Percentiles rank a stretch among this genome's conserved stretches.
Evolutionary conservation across 1,140 invertebrate species (phyloP).

Genomic region (Drosophila kepulauana): DNA sequence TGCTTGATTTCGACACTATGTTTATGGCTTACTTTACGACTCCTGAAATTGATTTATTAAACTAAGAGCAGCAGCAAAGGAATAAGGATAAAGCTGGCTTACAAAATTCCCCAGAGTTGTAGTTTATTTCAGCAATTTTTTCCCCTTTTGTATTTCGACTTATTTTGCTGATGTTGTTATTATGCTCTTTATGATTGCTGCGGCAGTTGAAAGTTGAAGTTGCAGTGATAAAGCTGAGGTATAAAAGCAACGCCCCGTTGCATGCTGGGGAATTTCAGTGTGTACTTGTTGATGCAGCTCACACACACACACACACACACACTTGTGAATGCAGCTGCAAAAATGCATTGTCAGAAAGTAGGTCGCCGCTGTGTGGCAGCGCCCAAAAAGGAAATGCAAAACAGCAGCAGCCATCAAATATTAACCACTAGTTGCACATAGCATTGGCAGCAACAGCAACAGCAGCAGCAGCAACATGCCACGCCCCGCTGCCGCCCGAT

Average conservation of each 20-base stretch:
- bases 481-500: constrained; percentile 69
- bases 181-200: constrained; percentile 20
- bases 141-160: background rate
- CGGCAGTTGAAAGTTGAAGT: constrained; percentile 25
- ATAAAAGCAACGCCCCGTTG: constrained; percentile 42
- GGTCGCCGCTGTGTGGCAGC: constrained; percentile 58
- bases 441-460: constrained; percentile 2
- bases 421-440: too few species aligned
- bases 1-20: background rate
- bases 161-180: background rate
- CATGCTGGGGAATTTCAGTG: constrained; percentile 33
- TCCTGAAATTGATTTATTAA: constrained; percentile 44
- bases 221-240: constrained; percentile 36
- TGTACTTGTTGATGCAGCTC: constrained; percentile 78
- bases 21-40: constrained; percentile 27
- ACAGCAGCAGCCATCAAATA: constrained; percentile 5
- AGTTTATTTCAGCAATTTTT: constrained; percentile 15
- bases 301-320: constrained; percentile 31
- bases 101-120: constrained; percentile 16
- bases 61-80: constrained; percentile 5
- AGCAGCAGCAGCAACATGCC: constrained; percentile 25
- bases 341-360: constrained; percentile 76
- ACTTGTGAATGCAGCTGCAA: constrained; percentile 46
- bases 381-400: constrained; percentile 48
- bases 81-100: background rate